phyloP scores from a whole-genome alignment of 2,113 vertebrate species.

The Cacatua alba region DNA sequence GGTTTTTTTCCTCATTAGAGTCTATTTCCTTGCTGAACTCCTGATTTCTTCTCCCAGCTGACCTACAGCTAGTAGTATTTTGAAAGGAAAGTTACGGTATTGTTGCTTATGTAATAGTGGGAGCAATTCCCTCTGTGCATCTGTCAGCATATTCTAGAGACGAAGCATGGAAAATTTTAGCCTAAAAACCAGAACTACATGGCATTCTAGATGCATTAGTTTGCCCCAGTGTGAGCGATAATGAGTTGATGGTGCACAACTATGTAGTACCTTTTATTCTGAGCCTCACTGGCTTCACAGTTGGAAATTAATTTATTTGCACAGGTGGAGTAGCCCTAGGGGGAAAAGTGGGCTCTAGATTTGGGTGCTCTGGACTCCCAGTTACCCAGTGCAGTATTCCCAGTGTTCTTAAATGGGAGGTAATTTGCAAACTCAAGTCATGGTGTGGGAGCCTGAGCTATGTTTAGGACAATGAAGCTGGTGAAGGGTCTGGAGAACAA shows the following conservation, averaged over 20 bases:
- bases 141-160: background rate
- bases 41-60: background rate
- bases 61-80: background rate
- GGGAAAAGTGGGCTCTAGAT: background rate
- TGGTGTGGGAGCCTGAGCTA: background rate
- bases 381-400: background rate
- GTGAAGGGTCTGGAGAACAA: background rate
- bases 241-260: rapidly evolving
- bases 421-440: background rate
- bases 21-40: background rate
- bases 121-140: background rate
- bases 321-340: background rate
- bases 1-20: background rate
- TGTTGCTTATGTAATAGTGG: background rate
- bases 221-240: background rate
- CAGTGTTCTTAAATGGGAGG: background rate
- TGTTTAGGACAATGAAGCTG: background rate
- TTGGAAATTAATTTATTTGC: background rate
- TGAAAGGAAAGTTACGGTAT: background rate
- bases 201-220: background rate
- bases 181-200: background rate
- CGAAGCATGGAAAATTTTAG: background rate
- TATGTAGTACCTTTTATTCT: background rate
- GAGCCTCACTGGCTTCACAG: background rate
- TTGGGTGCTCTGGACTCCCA: background rate